Evolutionary conservation across 2,113 vertebrate species (phyloP).

Genomic region (Nothocercus julius): DNA sequence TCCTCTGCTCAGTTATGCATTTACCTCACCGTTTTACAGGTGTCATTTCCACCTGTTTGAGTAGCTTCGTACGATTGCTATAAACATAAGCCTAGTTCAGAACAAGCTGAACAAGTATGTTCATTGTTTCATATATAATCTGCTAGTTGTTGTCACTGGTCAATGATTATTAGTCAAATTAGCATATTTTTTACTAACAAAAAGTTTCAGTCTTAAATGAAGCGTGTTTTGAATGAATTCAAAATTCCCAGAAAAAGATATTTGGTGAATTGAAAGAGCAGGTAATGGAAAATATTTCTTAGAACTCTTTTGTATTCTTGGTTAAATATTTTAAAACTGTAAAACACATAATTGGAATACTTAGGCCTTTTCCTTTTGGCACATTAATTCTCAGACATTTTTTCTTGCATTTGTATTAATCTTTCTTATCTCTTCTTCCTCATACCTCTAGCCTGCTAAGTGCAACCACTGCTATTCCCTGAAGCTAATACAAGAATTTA

Average conservation of each 20-base stretch:
- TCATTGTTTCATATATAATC: slow-evolving; percentile 44
- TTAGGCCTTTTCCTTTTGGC: slow-evolving; percentile 20
- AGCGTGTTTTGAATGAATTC: background rate
- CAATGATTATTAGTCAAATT: background rate
- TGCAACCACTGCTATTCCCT: slow-evolving; percentile 38
- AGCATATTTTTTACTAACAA: background rate
- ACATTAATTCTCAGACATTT: slow-evolving; percentile 26
- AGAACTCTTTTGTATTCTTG: background rate
- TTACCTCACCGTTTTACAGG: slow-evolving; percentile 16
- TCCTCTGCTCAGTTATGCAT: background rate
- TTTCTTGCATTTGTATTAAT: slow-evolving; percentile 32
- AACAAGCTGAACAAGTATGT: slow-evolving; percentile 5
- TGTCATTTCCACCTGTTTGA: background rate
- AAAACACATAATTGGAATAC: background rate
- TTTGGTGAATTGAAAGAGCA: background rate
- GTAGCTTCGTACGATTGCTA: slow-evolving; percentile 16
- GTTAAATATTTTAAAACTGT: slow-evolving; percentile 26
- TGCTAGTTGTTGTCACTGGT: slow-evolving; percentile 35
- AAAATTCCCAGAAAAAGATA: background rate
- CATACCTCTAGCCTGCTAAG: slow-evolving; percentile 14
- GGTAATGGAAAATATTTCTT: background rate
- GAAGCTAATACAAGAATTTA: slow-evolving; percentile 54
- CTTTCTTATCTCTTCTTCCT: slow-evolving; percentile 57
- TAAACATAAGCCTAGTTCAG: slow-evolving; percentile 1
- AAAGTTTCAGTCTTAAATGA: slow-evolving; percentile 10